Evolutionary conservation across 1,140 invertebrate species (phyloP), one percentile per base, ranked within the genome.

Genomic region (Glomeris maerens): DNA sequence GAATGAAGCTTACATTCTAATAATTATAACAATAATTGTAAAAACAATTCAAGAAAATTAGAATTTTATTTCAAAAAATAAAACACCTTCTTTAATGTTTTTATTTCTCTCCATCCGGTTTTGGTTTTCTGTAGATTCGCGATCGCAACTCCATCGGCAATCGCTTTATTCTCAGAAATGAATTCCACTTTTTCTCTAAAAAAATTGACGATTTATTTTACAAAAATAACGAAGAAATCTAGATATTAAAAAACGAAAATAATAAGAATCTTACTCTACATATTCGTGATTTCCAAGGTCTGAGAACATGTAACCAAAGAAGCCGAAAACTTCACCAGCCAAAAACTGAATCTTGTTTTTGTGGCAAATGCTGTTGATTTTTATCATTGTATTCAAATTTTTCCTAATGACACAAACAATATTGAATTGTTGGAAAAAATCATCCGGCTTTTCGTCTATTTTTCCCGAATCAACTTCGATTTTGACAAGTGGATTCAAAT

Each of bases 401-500:
- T 83, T 78, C 45, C 82, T 78, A 3, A 80, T 84, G 1, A 83
- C 80, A 62, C 86, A 82, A 0, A 97, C 78, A 1, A 97, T 80
- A 64, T 90, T 80, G 65, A 88, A 97, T 21, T 78, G 59, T 22
- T 70, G 68, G 59, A 89, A 94, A 66, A 76, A 95, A 21, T 74
- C 74, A 22, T 69, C 65, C 25, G 60, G 39, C 58, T 74, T 74
- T 36, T 80, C 74, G 23, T 52, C 52, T 51, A 83, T 75, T 27
- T 77, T 72, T 20, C 76, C 71, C 1, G 72, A 75, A 60, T 91
- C 84, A 14, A 80, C 75, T 1, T 66, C 73, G 4, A 98, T 78
- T 52, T 83, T 73, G 0, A 98, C 94, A 80, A 95, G 87, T 0
- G 89, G 87, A 68, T 98, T 98, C 41, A 97, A 73, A 40, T 78